Conservation (phyloP, 2,113 vertebrate genomes). For the Misgurnus anguillicaudatus region DNA sequence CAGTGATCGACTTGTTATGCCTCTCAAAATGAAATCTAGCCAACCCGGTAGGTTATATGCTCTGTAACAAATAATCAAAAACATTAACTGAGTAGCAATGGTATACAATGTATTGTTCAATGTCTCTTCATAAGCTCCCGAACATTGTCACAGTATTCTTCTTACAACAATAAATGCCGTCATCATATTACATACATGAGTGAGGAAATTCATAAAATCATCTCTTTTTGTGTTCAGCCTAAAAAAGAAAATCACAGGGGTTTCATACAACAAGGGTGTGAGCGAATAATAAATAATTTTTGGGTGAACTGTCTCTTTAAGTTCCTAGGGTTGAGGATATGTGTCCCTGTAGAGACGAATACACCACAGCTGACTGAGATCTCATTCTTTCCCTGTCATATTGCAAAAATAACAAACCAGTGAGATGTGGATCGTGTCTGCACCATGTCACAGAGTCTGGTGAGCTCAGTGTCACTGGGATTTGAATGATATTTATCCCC, state of each 20-base stretch:
- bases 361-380: background rate
- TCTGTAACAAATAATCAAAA: slow-evolving; percentile 4
- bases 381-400: background rate
- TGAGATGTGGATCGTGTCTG: background rate
- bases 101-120: background rate
- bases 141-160: too few species aligned
- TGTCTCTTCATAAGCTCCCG: background rate
- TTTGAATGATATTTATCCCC: slow-evolving; percentile 3
- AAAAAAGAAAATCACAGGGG: too few species aligned
- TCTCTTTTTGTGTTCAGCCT: too few species aligned
- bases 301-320: background rate
- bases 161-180: too few species aligned
- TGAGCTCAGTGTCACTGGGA: background rate
- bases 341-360: background rate
- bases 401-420: slow-evolving; percentile 19
- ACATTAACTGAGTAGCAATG: background rate
- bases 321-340: background rate
- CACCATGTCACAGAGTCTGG: background rate
- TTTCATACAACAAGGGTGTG: too few species aligned
- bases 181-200: too few species aligned
- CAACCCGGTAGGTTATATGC: background rate
- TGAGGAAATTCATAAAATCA: too few species aligned
- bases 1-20: slow-evolving; percentile 16
- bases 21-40: background rate
- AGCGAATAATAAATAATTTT: too few species aligned